Base-by-base conservation (phyloP, 2,888 invertebrate genomes). In the Campoplex capitator region DNA sequence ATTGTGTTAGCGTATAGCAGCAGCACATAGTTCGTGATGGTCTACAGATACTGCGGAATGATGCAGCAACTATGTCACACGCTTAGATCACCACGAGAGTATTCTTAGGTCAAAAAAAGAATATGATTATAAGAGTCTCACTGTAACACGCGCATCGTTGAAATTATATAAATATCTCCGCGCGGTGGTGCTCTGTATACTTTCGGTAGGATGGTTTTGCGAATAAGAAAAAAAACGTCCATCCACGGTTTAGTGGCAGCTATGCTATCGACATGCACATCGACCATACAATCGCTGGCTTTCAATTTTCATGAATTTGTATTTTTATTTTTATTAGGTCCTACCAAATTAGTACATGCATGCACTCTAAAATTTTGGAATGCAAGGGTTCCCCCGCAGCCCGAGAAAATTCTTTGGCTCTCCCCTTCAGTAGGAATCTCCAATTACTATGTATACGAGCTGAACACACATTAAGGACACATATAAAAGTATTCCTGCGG, bases 1-100 rank as follows among this genome's bases (percentile, higher is more conserved):
- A 88, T 82, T 82, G 83, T 48, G 83, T 85, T 85, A 88, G 78
- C n/a, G n/a, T n/a, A n/a, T 32, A 28, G 48, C n/a, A 67, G 74
- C 79, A 81, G 81, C 81, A 74, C 74, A 35, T 6, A 38, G 7
- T 28, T n/a, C 28, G 38, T 71, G 65, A 68, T 2, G 58, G 75
- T 38, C 38, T 38, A 38, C 6, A 38, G 4, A 9, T 42, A 9
- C 23, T 42, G 7, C 42, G 8, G 9, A 0, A 7, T 42, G 42
- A 42, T 42, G 42, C 42, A 42, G 9, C 42, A 9, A 42, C 42
- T 42, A 7, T 38, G 38, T 42, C 42, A 42, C 7, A 42, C 42
- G 42, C 42, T 42, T 42, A 9, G 9, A 42, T 42, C 42, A 42
- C 42, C 42, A 6, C 38, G 6, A 38, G 3, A 38, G 23, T 38